phyloP scores from a whole-genome alignment of 2,113 vertebrate genomes.

The Urocitellus parryii region DNA sequence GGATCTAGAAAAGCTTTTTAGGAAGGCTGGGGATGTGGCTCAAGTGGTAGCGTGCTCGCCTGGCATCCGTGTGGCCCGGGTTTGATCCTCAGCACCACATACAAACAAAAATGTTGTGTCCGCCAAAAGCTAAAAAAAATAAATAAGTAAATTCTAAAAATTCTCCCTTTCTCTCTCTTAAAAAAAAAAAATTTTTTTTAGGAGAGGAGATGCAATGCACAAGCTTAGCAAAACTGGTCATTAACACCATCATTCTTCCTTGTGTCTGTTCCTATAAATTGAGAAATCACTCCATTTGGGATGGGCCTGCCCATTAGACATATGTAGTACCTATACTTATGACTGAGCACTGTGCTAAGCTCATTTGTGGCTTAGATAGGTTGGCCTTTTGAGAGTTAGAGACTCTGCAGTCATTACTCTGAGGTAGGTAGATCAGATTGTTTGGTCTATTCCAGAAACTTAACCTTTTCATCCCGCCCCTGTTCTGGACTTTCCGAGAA shows the following conservation, averaged over 20 bases:
- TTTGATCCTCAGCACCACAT: no score
- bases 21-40: neutral
- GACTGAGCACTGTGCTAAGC: neutral
- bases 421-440: slow-evolving; percentile 55
- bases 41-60: no score
- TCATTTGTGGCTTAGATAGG: neutral
- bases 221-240: neutral
- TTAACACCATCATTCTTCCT: neutral
- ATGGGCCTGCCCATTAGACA: neutral
- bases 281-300: neutral
- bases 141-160: no score
- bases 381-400: slow-evolving; percentile 65
- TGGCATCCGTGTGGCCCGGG: no score
- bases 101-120: no score
- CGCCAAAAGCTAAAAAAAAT: no score
- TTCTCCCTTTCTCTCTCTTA: no score
- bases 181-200: neutral
- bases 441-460: slow-evolving; percentile 55
- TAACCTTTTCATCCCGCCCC: neutral
- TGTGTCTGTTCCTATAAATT: neutral
- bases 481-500: neutral
- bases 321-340: neutral
- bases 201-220: neutral
- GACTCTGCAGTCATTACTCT: slow-evolving; percentile 31
- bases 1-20: neutral